These are phyloP conservation scores for Lamproptera curius DNA, from an alignment of 2,888 invertebrate genomes.

Conservation along the genomic window DNA sequence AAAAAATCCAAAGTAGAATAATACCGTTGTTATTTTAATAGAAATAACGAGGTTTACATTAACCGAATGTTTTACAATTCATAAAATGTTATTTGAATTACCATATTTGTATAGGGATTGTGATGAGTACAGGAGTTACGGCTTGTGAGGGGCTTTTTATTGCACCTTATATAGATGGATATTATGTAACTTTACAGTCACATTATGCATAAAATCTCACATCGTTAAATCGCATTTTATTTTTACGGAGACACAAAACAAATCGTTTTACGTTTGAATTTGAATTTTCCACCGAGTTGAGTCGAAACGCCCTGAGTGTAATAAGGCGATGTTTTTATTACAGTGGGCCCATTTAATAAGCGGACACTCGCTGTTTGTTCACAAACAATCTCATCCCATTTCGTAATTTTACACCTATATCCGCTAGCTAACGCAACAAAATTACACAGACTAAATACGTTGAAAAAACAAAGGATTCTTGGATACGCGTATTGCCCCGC, in stretches of 20 bases:
- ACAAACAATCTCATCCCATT: constrained; percentile 66
- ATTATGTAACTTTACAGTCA: constrained; percentile 41
- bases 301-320: constrained; percentile 46
- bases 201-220: constrained; percentile 42
- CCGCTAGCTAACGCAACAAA: constrained; percentile 45
- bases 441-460: constrained; percentile 45
- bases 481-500: no score
- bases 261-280: constrained; percentile 66
- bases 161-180: constrained; percentile 30
- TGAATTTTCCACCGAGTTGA: constrained; percentile 51
- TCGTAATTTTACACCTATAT: constrained; percentile 65
- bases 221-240: constrained; percentile 57
- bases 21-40: constrained; percentile 9
- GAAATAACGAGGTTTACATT: constrained; percentile 16
- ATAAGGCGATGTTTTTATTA: constrained; percentile 73
- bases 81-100: constrained; percentile 23
- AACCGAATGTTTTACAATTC: constrained; percentile 18
- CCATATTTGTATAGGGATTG: constrained; percentile 20
- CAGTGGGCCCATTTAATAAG: constrained; percentile 64
- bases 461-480: constrained; percentile 37
- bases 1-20: constrained; percentile 1
- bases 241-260: constrained; percentile 62
- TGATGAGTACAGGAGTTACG: constrained; percentile 15
- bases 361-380: constrained; percentile 66
- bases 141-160: constrained; percentile 26